Conservation (phyloP, 2,888 invertebrate species). For the Halictus ligatus region DNA sequence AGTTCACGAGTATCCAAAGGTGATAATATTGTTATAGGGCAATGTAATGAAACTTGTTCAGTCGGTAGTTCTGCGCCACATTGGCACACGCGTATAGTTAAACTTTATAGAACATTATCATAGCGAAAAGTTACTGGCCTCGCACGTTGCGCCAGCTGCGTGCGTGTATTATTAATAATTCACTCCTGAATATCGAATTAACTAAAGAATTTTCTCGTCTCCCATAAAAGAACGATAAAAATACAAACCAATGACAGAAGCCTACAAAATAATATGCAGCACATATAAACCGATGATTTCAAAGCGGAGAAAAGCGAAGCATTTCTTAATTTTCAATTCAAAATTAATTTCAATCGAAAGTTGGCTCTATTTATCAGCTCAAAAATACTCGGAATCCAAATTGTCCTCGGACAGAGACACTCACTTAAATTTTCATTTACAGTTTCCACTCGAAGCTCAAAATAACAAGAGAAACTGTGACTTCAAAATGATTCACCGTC, state of each 20-base stretch:
- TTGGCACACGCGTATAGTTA: neutral
- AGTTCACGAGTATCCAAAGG: neutral
- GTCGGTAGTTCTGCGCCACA: neutral
- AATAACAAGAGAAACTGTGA: neutral
- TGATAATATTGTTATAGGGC: neutral
- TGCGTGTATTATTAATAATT: neutral
- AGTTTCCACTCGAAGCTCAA: neutral
- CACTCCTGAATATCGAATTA: neutral
- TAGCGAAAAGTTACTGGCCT: neutral
- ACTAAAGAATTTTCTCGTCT: neutral
- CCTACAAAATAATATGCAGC: neutral
- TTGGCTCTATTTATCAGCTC: neutral
- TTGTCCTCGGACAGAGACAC: too few relatives aligned
- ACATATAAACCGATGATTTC: neutral
- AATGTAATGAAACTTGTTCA: neutral
- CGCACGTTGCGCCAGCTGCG: neutral
- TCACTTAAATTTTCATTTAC: too few relatives aligned
- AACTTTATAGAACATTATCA: neutral
- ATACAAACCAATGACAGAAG: neutral
- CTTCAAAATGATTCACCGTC: neutral
- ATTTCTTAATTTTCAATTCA: neutral
- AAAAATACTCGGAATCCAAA: too few relatives aligned
- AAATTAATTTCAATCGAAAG: neutral
- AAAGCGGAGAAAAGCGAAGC: neutral
- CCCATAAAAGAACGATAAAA: neutral